A percentile compares a stretch with the other conserved stretches of the same genome.
phyloP scores from a whole-genome alignment of 2,888 invertebrate species.

The Ochropleura plecta region DNA sequence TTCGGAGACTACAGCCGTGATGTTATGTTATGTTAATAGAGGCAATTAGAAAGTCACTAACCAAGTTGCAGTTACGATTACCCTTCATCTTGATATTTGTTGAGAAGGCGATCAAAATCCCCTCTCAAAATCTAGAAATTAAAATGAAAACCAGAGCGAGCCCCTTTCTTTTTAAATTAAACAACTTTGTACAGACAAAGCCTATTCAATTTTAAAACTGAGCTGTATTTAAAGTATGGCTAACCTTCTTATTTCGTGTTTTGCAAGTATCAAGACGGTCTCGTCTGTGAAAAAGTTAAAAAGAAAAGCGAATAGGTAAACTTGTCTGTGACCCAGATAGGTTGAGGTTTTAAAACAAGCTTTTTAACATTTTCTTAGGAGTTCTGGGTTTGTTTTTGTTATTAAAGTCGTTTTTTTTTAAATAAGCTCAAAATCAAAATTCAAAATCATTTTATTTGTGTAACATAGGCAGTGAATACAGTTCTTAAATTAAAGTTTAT shows the following conservation, averaged over 20 bases:
- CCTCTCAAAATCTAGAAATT: conserved; percentile 14
- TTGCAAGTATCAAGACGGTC: conserved; percentile 47
- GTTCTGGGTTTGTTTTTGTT: conserved; percentile 35
- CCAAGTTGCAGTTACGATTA: background rate
- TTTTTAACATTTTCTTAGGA: conserved; percentile 43
- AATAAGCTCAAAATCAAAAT: too few species aligned
- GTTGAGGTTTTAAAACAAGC: conserved; percentile 49
- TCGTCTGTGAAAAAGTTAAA: conserved; percentile 53
- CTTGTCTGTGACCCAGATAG: conserved; percentile 59
- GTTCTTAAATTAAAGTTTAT: too few species aligned
- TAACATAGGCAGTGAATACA: too few species aligned
- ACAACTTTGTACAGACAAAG: conserved; percentile 22
- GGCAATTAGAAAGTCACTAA: background rate
- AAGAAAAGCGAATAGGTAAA: conserved; percentile 55
- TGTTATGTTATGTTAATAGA: background rate
- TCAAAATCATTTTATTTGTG: too few species aligned
- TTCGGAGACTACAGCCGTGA: too few species aligned
- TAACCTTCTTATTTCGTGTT: conserved; percentile 60
- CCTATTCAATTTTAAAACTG: conserved; percentile 51
- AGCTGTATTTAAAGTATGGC: conserved; percentile 49
- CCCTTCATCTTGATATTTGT: background rate
- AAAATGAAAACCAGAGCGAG: conserved; percentile 20
- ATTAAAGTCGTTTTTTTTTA: conserved; percentile 26
- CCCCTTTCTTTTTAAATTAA: conserved; percentile 26
- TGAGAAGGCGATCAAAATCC: background rate